These are phyloP conservation scores for Adineta ricciae DNA, from an alignment of 2,888 invertebrate species.

Conservation along the genomic window DNA sequence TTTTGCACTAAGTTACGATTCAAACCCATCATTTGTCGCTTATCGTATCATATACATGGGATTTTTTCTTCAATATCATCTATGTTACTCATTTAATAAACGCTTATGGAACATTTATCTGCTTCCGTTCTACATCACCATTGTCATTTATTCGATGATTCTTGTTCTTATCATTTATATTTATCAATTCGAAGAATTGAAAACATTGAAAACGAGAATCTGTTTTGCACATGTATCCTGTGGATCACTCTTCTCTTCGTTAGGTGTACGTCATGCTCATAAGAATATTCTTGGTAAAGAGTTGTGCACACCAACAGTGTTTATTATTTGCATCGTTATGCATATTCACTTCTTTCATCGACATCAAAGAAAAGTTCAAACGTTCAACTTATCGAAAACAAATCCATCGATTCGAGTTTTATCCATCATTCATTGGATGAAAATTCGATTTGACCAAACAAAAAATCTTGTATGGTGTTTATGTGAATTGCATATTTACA, in stretches of 20 bases:
- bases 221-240: too few relatives aligned
- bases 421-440: too few relatives aligned
- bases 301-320: slow-evolving; percentile 86
- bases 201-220: slow-evolving; percentile 19
- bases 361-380: too few relatives aligned
- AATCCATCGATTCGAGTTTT: too few relatives aligned
- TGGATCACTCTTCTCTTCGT: slow-evolving; percentile 60
- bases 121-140: slow-evolving; percentile 86
- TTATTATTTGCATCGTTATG: slow-evolving; percentile 87
- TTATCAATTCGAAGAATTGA: slow-evolving; percentile 34
- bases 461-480: slow-evolving; percentile 59
- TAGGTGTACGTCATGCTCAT: slow-evolving; percentile 56
- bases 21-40: slow-evolving; percentile 56
- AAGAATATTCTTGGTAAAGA: slow-evolving; percentile 60
- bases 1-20: too few relatives aligned
- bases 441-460: too few relatives aligned
- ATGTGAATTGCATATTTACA: slow-evolving; percentile 80
- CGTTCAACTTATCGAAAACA: too few relatives aligned
- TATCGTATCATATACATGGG: slow-evolving; percentile 94
- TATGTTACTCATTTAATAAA: too few relatives aligned
- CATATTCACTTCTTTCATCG: slow-evolving; percentile 62
- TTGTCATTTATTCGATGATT: slow-evolving; percentile 88
- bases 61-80: slow-evolving; percentile 60
- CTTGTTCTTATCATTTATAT: slow-evolving; percentile 57
- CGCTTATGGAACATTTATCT: slow-evolving; percentile 76